Conservation (phyloP, 2,113 vertebrate genomes). For the Natator depressus region DNA sequence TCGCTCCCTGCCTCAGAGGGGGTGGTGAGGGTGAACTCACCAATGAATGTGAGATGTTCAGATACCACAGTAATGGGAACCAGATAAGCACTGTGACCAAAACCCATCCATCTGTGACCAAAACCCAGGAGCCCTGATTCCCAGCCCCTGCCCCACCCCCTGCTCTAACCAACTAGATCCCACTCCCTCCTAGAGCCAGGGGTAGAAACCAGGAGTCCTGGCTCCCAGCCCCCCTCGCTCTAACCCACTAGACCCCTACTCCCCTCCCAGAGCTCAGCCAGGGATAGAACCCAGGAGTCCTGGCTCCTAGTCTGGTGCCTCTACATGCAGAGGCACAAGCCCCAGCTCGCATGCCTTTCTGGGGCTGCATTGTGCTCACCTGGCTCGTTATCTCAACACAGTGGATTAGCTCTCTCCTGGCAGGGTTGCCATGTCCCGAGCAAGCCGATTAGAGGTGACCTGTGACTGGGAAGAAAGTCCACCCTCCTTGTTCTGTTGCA, state of each 20-base stretch:
- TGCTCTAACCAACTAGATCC: background rate
- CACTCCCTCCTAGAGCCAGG: background rate
- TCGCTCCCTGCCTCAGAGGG: background rate
- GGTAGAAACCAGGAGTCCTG: background rate
- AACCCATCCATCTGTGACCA: background rate
- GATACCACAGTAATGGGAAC: background rate
- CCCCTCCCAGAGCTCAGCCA: background rate
- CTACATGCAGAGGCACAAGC: background rate
- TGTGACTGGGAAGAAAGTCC: background rate
- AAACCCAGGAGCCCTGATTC: background rate
- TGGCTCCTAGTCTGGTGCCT: background rate
- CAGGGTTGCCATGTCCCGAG: background rate
- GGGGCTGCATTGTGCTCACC: background rate
- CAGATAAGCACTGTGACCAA: background rate
- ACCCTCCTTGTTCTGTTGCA: background rate
- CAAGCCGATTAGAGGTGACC: background rate
- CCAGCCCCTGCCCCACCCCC: background rate
- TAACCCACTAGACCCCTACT: too few species aligned
- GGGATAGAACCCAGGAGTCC: background rate
- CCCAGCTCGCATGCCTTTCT: rapidly evolving
- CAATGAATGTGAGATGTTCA: background rate
- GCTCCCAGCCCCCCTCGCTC: too few species aligned
- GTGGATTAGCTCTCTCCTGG: background rate
- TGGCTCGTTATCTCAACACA: background rate
- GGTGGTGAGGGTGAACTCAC: background rate